Percentiles rank a stretch among this genome's conserved stretches.
Conservation (phyloP, 2,113 vertebrate genomes). For the Myiagra hebetior region DNA sequence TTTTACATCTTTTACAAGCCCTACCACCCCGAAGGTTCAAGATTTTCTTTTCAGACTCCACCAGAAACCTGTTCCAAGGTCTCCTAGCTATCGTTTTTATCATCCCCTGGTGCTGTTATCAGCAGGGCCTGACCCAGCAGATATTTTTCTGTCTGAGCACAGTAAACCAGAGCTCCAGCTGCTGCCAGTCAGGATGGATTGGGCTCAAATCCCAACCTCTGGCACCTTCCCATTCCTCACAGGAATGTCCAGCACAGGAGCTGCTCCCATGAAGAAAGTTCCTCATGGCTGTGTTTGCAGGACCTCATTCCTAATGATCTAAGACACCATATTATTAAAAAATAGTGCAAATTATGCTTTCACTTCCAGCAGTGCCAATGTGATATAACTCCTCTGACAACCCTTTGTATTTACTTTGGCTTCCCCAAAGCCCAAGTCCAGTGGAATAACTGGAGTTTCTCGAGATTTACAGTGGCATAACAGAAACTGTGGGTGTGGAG, state of each 20-base stretch:
- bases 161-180: not conserved
- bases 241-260: not conserved
- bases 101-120: not conserved
- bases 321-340: conserved; percentile 38
- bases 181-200: not conserved
- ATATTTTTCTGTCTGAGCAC: not conserved
- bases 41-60: not conserved
- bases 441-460: not conserved
- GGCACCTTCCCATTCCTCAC: not conserved
- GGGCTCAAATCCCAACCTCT: not conserved
- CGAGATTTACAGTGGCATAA: conserved; percentile 36
- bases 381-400: conserved; percentile 35
- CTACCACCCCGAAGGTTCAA: too few species aligned
- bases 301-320: conserved; percentile 25
- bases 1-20: not conserved
- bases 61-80: not conserved
- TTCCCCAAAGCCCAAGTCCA: not conserved
- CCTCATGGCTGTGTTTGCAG: not conserved
- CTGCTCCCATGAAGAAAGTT: not conserved
- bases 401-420: conserved; percentile 47
- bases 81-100: not conserved
- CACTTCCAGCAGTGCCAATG: not conserved
- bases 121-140: not conserved
- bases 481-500: not conserved
- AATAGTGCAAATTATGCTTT: conserved; percentile 44